Conservation (phyloP, 2,113 vertebrate species). For the Alces alces region DNA sequence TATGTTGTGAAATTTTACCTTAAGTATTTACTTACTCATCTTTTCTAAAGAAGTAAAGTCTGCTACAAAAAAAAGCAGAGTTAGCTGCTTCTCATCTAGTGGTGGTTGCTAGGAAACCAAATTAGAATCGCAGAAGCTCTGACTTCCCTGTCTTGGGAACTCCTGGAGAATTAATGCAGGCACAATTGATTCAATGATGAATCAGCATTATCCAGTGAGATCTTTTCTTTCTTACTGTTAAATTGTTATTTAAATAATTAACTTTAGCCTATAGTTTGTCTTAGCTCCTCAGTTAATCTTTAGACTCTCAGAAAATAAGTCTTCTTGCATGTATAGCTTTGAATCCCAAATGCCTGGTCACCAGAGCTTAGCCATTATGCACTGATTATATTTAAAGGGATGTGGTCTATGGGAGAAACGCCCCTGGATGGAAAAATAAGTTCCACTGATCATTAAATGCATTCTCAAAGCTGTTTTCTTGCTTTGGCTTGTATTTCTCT, state of each 20-base stretch:
- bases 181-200: slow-evolving; percentile 4
- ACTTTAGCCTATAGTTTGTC: slow-evolving; percentile 28
- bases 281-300: slow-evolving; percentile 31
- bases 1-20: slow-evolving; percentile 17
- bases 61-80: slow-evolving; percentile 44
- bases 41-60: slow-evolving; percentile 53
- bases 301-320: background rate
- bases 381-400: background rate
- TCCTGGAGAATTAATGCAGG: slow-evolving; percentile 44
- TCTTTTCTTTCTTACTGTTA: slow-evolving; percentile 35
- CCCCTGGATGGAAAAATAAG: background rate
- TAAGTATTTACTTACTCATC: slow-evolving; percentile 58
- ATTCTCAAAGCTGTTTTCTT: background rate
- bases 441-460: background rate
- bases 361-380: background rate
- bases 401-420: background rate
- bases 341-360: background rate
- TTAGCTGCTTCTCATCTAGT: slow-evolving; percentile 52
- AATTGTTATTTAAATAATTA: slow-evolving; percentile 58
- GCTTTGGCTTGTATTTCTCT: slow-evolving; percentile 15
- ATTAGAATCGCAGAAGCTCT: slow-evolving; percentile 42
- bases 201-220: background rate
- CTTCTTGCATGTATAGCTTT: background rate
- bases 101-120: slow-evolving; percentile 72
- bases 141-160: slow-evolving; percentile 33